Conservation (phyloP, 2,797 vertebrate genomes). For the Leptoclinus maculatus region DNA sequence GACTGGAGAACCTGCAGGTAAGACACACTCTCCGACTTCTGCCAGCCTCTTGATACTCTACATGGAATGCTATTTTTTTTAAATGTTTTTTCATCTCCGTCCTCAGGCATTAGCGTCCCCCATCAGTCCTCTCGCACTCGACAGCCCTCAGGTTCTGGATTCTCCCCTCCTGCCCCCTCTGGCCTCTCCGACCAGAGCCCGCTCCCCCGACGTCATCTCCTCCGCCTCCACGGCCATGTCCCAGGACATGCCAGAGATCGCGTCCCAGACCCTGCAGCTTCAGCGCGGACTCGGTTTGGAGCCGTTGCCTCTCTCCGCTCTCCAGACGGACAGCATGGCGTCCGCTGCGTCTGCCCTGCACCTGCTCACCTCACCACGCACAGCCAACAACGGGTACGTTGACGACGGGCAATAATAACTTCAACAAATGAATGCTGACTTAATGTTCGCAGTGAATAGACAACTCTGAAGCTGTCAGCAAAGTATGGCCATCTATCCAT, state of each 20-base stretch:
- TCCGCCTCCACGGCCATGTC: slow-evolving; percentile 97
- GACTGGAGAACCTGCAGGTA: slow-evolving; percentile 91
- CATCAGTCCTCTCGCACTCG: slow-evolving; percentile 83
- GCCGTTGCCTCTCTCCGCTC: slow-evolving; percentile 76
- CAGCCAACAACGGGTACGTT: slow-evolving; percentile 79
- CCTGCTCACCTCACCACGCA: slow-evolving; percentile 87
- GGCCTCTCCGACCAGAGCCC: slow-evolving; percentile 92
- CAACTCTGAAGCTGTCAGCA: background rate
- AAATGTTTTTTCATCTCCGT: slow-evolving; percentile 8
- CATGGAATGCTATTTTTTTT: background rate
- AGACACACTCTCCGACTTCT: background rate
- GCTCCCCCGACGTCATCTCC: slow-evolving; percentile 98
- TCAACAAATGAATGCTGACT: background rate
- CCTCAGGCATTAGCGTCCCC: slow-evolving; percentile 76
- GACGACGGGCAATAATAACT: background rate
- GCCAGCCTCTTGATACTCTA: background rate
- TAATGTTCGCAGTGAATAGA: background rate
- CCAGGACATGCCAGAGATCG: slow-evolving; percentile 97
- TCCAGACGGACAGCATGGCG: slow-evolving; percentile 93
- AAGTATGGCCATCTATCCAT: background rate
- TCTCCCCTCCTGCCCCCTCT: slow-evolving; percentile 89
- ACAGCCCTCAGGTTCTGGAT: slow-evolving; percentile 88
- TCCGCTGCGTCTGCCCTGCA: slow-evolving; percentile 94
- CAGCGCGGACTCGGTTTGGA: slow-evolving; percentile 69
- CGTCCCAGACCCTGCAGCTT: slow-evolving; percentile 91